These are phyloP conservation scores for Eira barbara DNA, from an alignment of 2,113 vertebrate genomes.

Conservation along the genomic window DNA sequence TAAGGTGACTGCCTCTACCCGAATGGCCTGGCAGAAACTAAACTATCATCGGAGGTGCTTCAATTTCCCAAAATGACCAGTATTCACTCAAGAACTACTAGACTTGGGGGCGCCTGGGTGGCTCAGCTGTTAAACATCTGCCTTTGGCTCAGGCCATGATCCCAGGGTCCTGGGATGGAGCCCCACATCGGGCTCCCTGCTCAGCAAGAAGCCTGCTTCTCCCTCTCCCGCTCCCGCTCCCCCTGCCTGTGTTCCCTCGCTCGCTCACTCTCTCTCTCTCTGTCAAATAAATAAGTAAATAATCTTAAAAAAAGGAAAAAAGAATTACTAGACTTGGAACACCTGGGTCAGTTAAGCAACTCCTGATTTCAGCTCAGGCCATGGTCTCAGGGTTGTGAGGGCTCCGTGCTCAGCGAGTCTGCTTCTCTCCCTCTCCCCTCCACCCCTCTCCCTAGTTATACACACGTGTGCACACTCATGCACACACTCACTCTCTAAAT, in stretches of 20 bases:
- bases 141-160: too few species aligned
- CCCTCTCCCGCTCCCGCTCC: too few species aligned
- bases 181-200: too few species aligned
- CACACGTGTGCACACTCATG: fast-evolving
- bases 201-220: too few species aligned
- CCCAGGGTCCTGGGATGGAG: too few species aligned
- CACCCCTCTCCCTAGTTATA: background rate
- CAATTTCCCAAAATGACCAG: background rate
- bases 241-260: too few species aligned
- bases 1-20: background rate
- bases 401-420: background rate
- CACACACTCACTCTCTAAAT: background rate
- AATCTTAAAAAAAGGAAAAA: background rate
- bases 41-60: background rate
- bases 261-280: too few species aligned
- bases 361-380: background rate
- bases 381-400: background rate
- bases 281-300: too few species aligned
- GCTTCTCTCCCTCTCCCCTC: background rate
- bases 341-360: background rate
- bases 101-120: background rate
- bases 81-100: background rate
- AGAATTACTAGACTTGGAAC: background rate
- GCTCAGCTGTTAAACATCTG: too few species aligned
- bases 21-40: background rate